Evolutionary conservation across 2,113 vertebrate genomes (phyloP).

Genomic region (Tichodroma muraria): DNA sequence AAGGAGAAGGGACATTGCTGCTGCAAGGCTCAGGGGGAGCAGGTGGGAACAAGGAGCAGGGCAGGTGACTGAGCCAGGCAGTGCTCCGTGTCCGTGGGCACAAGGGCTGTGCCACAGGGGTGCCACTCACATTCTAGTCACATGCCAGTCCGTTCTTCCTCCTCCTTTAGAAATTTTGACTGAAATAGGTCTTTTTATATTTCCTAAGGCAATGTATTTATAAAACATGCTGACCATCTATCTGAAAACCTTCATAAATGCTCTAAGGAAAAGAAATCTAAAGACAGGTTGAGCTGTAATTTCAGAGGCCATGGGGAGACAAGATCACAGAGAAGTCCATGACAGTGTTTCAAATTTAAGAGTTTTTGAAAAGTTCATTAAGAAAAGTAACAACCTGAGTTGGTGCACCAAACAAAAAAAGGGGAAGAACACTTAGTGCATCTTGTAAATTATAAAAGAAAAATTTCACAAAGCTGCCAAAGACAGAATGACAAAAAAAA

Average conservation of each 20-base stretch:
- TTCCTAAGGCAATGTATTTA: background rate
- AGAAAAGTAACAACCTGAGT: background rate
- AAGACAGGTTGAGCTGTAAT: background rate
- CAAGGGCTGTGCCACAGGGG: background rate
- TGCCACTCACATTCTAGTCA: background rate
- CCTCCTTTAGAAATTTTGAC: background rate
- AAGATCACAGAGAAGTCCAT: background rate
- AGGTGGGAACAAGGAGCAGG: background rate
- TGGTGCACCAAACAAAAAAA: background rate
- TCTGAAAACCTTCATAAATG: background rate
- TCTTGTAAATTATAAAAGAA: background rate
- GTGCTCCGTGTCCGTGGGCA: background rate
- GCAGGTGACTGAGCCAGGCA: background rate
- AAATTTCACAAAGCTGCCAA: background rate
- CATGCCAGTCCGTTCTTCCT: background rate
- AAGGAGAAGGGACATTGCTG: background rate
- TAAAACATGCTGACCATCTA: background rate
- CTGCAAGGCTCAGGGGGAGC: background rate
- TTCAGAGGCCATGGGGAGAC: background rate
- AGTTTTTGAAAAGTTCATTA: background rate
- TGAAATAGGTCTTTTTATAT: background rate
- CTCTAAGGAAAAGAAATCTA: background rate
- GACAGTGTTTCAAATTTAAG: background rate
- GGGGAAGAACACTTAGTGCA: accelerated
- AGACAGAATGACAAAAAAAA: background rate